phyloP scores from a whole-genome alignment of 2,797 vertebrate genomes.

The Setipinna tenuifilis region DNA sequence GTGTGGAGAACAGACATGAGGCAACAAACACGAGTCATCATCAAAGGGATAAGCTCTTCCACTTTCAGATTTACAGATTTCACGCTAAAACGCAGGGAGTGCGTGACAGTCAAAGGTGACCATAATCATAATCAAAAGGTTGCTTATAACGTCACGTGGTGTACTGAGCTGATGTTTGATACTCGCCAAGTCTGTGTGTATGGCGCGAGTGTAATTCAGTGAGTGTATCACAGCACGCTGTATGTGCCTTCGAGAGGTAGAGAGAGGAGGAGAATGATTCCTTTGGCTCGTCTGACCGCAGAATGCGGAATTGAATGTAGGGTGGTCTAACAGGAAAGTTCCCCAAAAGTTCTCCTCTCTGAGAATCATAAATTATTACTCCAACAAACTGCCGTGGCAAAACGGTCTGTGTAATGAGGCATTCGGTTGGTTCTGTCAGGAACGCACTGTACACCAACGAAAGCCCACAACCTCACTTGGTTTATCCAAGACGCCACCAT shows the following conservation, averaged over 20 bases:
- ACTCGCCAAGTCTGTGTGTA: neutral
- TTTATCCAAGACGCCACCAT: neutral
- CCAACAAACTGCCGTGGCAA: neutral
- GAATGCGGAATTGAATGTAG: conserved; percentile 6
- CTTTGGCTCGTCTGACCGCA: neutral
- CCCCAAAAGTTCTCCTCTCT: neutral
- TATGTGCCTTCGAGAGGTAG: neutral
- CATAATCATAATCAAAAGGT: neutral
- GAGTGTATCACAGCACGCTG: too few relatives aligned
- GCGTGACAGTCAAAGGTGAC: neutral
- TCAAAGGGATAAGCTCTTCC: neutral
- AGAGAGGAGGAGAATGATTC: neutral
- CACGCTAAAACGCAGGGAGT: neutral
- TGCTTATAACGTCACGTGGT: neutral
- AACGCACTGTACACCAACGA: neutral
- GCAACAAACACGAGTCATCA: neutral
- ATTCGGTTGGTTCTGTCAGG: neutral
- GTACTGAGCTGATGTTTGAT: neutral
- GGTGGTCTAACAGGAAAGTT: neutral
- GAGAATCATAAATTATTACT: neutral
- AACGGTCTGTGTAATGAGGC: neutral
- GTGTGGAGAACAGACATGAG: neutral
- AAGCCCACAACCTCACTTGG: neutral
- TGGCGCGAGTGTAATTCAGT: too few relatives aligned
- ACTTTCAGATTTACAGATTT: neutral